Evolutionary conservation across 2,888 invertebrate species (phyloP), one percentile per base, ranked within the genome.

Genomic region (Suillia variegata): DNA sequence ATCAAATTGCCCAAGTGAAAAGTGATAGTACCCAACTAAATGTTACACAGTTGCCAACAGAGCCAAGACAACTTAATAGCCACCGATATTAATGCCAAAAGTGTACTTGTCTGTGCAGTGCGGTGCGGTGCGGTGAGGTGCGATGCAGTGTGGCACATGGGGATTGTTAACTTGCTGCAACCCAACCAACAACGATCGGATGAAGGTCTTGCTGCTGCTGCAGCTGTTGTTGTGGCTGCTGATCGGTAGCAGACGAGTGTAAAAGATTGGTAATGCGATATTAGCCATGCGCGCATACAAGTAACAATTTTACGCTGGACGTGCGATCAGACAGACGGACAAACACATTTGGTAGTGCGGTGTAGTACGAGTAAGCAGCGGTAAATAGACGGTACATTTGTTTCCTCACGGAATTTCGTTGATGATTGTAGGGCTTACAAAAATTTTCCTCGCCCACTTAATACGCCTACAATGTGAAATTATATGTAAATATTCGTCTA

Each of bases 51-150:
- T 31, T 55, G 48, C 48, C 55, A 55, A 49, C 49, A 49, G 33
- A 49, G 55, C 21, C 49, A 15, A 26, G 50, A 56, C 57, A 57
- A 56, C 61, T 61, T 57, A 61, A 57, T 57, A 61, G 56, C 56
- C 2, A 21, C 51, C 17, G 18, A 45, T 20, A 4, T 45, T 18
- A 45, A 45, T 20, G 18, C 10, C 38, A 38, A n/a, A 4, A 38
- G 38, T 38, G 38, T n/a, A 13, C 38, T 38, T 38, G 38, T 4
- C 45, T 6, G n/a, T 18, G 45, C 45, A 5, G 3, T 18, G 45
- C 50, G 24, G 26, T 24, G 18, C 13, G 42, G 17, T 8, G 24
- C 54, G n/a, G n/a, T n/a, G n/a, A n/a, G n/a, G n/a, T n/a, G n/a
- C n/a, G n/a, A n/a, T n/a, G n/a, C n/a, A n/a, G 5, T 34, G 42